These are phyloP conservation scores for Rhynchonema sp. DNA, from an alignment of 2,888 invertebrate genomes.

Conservation along the genomic window DNA sequence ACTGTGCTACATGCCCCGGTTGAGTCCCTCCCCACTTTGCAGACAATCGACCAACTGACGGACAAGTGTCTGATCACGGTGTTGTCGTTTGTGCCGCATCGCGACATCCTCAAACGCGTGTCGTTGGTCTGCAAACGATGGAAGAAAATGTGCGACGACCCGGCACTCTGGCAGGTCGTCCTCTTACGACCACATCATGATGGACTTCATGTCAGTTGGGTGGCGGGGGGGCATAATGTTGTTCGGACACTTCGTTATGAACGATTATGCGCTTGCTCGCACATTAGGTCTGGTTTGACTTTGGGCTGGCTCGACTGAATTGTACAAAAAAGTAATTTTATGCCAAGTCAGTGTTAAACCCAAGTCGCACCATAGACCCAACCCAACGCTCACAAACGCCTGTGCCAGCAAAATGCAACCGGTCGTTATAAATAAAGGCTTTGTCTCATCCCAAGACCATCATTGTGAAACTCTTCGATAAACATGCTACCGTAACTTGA, in stretches of 20 bases:
- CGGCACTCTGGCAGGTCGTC: constrained; percentile 79
- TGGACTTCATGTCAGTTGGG: constrained; percentile 55
- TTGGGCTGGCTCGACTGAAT: too few species aligned
- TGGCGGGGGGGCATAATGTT: too few species aligned
- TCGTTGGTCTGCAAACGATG: constrained; percentile 87
- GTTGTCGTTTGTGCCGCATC: constrained; percentile 77
- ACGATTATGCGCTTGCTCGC: neutral
- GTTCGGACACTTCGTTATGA: neutral
- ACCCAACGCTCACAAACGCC: too few species aligned
- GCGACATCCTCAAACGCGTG: constrained; percentile 57
- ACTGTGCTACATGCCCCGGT: too few species aligned
- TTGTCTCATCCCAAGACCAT: too few species aligned
- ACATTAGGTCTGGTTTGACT: too few species aligned
- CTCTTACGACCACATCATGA: constrained; percentile 89
- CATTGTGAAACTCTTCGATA: too few species aligned
- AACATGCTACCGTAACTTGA: neutral
- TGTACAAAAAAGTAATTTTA: too few species aligned
- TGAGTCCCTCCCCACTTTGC: constrained; percentile 12
- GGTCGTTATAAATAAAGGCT: too few species aligned
- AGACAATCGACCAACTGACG: constrained; percentile 47
- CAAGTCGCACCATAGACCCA: too few species aligned
- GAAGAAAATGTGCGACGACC: constrained; percentile 85
- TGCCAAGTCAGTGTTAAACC: too few species aligned
- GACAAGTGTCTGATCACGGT: constrained; percentile 84
- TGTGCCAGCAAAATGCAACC: too few species aligned